Evolutionary conservation across 2,888 invertebrate species (phyloP).

Genomic region (Acronicta leporina): DNA sequence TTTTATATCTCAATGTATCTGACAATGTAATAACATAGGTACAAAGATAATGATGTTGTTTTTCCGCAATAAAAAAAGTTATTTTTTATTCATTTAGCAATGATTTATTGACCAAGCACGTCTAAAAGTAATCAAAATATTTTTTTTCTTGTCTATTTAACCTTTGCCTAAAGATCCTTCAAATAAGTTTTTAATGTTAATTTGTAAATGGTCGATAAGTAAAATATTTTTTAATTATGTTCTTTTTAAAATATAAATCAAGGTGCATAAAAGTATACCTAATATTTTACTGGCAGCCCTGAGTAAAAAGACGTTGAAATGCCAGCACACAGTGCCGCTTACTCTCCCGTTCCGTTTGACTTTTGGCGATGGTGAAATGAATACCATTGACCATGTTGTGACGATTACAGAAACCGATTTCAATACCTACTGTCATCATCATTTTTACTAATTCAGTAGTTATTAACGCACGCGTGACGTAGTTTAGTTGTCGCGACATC

Average conservation of each 20-base stretch:
- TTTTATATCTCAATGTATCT: constrained; percentile 15
- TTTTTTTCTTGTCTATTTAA: constrained; percentile 1
- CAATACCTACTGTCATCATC: too few species aligned
- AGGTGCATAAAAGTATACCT: too few species aligned
- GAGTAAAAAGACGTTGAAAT: constrained; percentile 24
- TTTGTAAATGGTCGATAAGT: too few species aligned
- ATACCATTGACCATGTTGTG: constrained; percentile 1
- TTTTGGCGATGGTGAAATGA: constrained; percentile 7
- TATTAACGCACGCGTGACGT: too few species aligned
- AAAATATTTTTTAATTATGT: too few species aligned
- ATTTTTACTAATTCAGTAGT: too few species aligned
- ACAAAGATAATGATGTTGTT: constrained; percentile 33
- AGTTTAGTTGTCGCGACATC: too few species aligned
- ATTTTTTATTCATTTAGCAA: constrained; percentile 14
- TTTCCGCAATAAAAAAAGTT: constrained; percentile 22
- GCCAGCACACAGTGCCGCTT: constrained; percentile 16
- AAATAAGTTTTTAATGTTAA: constrained; percentile 13
- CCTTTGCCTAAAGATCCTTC: constrained; percentile 27
- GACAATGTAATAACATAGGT: constrained; percentile 18
- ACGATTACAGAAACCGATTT: background rate
- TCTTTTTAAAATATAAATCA: background rate
- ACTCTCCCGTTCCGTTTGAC: constrained; percentile 9
- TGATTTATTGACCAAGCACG: constrained; percentile 30
- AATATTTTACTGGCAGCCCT: constrained; percentile 18
- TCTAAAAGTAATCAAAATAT: constrained; percentile 19